Conservation (phyloP, 2,113 vertebrate species). For the Cyanoderma ruficeps region DNA sequence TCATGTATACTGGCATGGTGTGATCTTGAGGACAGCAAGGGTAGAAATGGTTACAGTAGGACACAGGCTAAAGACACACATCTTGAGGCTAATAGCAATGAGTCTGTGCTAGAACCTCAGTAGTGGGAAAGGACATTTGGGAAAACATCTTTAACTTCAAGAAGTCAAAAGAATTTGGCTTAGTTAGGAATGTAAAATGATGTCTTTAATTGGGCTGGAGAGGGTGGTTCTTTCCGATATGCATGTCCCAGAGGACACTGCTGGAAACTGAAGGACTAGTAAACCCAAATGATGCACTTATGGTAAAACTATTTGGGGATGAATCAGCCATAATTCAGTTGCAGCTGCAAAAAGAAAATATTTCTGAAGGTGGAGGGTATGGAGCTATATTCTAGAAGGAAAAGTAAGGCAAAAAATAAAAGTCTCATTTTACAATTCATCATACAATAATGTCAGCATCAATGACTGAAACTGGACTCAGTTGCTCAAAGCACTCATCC, state of each 20-base stretch:
- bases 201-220: neutral
- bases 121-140: neutral
- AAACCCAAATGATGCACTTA: neutral
- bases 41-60: neutral
- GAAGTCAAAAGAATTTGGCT: neutral
- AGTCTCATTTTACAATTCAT: neutral
- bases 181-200: neutral
- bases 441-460: neutral
- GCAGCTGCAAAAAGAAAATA: neutral
- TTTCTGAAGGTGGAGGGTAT: neutral
- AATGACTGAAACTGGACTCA: neutral
- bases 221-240: neutral
- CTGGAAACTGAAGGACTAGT: neutral
- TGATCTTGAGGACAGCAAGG: neutral
- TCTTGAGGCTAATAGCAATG: neutral
- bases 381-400: neutral
- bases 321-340: neutral
- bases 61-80: neutral
- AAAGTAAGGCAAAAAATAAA: neutral
- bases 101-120: neutral
- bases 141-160: neutral
- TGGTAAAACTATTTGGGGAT: neutral
- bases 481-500: neutral
- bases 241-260: neutral
- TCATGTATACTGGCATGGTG: neutral